phyloP scores from a whole-genome alignment of 2,888 invertebrate genomes.

The Gnatocerus cornutus region DNA sequence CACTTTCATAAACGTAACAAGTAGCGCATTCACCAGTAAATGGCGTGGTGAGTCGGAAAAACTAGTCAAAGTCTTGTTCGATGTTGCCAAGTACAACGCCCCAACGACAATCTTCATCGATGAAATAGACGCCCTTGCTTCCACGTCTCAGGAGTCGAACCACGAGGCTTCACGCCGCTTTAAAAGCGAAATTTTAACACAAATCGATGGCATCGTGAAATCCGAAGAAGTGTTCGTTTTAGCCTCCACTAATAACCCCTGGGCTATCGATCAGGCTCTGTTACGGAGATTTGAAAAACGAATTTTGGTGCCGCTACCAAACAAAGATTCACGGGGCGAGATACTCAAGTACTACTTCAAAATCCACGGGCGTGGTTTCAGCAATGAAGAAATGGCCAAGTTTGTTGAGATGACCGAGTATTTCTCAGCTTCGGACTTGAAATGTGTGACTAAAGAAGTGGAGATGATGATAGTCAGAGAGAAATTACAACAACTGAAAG shows the following conservation, averaged over 20 bases:
- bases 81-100: constrained; percentile 83
- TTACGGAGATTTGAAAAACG: constrained; percentile 91
- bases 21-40: constrained; percentile 93
- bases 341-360: constrained; percentile 80
- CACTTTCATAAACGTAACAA: constrained; percentile 93
- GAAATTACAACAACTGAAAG: constrained; percentile 55
- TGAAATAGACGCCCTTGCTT: constrained; percentile 90
- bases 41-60: constrained; percentile 98
- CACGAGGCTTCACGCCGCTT: constrained; percentile 92
- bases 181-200: constrained; percentile 90
- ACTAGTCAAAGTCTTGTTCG: constrained; percentile 90
- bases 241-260: constrained; percentile 94
- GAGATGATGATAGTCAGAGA: constrained; percentile 86
- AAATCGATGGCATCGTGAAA: constrained; percentile 85
- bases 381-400: constrained; percentile 68
- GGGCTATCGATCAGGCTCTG: constrained; percentile 94
- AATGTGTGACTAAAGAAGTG: constrained; percentile 90
- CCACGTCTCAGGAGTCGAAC: constrained; percentile 79
- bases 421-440: constrained; percentile 93
- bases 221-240: constrained; percentile 83
- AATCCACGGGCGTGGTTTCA: constrained; percentile 57
- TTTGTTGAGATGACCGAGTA: constrained; percentile 78
- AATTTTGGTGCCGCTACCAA: constrained; percentile 86
- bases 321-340: constrained; percentile 76
- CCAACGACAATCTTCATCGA: constrained; percentile 95